Conservation (phyloP, 1,140 invertebrate genomes). For the Zaprionus inermis region DNA sequence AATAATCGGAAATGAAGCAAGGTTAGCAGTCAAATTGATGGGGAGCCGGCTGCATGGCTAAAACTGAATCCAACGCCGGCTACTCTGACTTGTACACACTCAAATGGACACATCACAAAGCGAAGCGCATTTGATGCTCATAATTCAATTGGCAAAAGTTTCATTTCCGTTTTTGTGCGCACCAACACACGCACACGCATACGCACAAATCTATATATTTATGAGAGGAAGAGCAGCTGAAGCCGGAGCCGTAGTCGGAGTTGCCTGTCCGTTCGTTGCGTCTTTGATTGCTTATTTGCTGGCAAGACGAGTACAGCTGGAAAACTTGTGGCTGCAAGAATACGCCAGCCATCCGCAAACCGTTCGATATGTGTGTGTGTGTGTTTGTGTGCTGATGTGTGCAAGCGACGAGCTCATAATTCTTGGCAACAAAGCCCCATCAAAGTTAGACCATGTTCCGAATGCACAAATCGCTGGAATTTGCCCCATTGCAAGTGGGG, state of each 20-base stretch:
- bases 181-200: constrained; percentile 45
- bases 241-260: constrained; percentile 1
- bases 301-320: not conserved
- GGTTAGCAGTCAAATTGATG: constrained; percentile 1
- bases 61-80: not conserved
- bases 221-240: not conserved
- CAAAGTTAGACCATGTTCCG: constrained; percentile 43
- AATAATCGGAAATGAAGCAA: constrained; percentile 9
- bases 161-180: constrained; percentile 55
- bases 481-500: not conserved
- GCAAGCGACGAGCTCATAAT: constrained; percentile 58
- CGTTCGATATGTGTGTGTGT: not conserved
- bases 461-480: constrained; percentile 32
- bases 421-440: constrained; percentile 42
- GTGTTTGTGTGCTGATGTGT: not conserved
- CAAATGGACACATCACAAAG: constrained; percentile 24
- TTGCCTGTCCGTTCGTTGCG: constrained; percentile 12
- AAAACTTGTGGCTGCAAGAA: constrained; percentile 19
- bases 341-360: constrained; percentile 10
- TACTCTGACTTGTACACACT: not conserved
- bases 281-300: constrained; percentile 34
- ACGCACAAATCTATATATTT: constrained; percentile 12
- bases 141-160: constrained; percentile 68
- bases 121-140: constrained; percentile 54
- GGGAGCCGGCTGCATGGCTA: not conserved